These are phyloP conservation scores for Chaitophorus viminalis DNA, from an alignment of 2,888 invertebrate species.

Conservation along the genomic window DNA sequence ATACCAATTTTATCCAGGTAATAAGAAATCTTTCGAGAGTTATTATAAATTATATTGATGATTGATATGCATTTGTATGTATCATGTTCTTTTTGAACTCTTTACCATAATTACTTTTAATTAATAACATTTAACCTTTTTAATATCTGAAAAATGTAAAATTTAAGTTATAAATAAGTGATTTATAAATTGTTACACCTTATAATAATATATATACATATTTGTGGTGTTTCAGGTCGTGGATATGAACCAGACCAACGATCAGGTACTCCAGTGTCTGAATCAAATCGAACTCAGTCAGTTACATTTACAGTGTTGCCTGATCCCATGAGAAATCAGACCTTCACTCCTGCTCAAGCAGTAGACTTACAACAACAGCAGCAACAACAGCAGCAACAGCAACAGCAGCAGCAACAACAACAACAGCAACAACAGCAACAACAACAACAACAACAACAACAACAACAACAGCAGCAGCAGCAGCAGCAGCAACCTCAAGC, in stretches of 20 bases:
- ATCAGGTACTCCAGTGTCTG: conserved; percentile 50
- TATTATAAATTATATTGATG: neutral
- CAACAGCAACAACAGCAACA: conserved; percentile 37
- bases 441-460: conserved; percentile 39
- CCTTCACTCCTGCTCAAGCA: conserved; percentile 52
- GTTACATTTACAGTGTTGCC: conserved; percentile 56
- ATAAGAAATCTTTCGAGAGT: too few species aligned
- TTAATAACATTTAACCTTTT: neutral
- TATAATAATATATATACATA: neutral
- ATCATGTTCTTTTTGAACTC: neutral
- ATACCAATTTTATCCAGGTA: conserved; percentile 57
- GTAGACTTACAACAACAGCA: conserved; percentile 54
- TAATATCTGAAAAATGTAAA: neutral
- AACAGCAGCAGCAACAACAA: conserved; percentile 41
- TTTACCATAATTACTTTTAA: too few species aligned
- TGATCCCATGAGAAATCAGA: conserved; percentile 56
- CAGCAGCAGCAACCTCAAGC: conserved; percentile 46
- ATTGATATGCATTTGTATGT: neutral
- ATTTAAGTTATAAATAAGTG: neutral
- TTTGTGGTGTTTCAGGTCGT: conserved; percentile 7
- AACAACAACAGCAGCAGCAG: conserved; percentile 20
- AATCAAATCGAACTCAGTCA: conserved; percentile 44
- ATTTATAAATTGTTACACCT: neutral
- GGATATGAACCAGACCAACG: conserved; percentile 58
- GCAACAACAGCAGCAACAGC: conserved; percentile 46